A percentile compares a stretch with the other conserved stretches of the same genome.
Conservation (phyloP, 1,140 invertebrate species). For the Solenopsis fugax region DNA sequence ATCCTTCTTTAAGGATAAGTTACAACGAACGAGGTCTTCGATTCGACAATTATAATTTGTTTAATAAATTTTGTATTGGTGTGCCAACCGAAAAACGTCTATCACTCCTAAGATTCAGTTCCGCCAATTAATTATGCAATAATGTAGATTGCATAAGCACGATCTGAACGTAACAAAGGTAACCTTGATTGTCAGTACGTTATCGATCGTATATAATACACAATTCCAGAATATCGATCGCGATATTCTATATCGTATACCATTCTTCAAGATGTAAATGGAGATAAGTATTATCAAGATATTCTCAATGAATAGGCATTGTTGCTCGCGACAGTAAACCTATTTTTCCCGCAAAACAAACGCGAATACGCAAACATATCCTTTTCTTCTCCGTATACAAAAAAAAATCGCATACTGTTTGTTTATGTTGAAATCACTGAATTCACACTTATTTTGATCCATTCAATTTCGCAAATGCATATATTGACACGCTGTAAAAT, state of each 20-base stretch:
- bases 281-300: constrained; percentile 67
- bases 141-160: not conserved
- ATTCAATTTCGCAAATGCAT: not conserved
- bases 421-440: not conserved
- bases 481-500: not conserved
- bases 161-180: not conserved
- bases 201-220: constrained; percentile 45
- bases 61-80: not conserved
- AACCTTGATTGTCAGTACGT: not conserved
- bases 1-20: constrained; percentile 24
- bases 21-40: not conserved
- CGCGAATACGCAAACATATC: not conserved
- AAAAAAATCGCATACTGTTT: constrained; percentile 24
- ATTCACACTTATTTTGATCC: not conserved
- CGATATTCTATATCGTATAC: constrained; percentile 47
- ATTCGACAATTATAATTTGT: not conserved
- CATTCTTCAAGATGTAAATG: constrained; percentile 67
- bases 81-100: not conserved
- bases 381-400: not conserved
- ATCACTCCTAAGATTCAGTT: not conserved
- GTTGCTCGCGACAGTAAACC: constrained; percentile 24
- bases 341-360: constrained; percentile 34
- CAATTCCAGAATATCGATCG: constrained; percentile 67
- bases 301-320: constrained; percentile 35
- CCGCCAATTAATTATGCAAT: not conserved